These are phyloP conservation scores for Pentalonia nigronervosa DNA, from an alignment of 1,140 invertebrate species.

Conservation along the genomic window DNA sequence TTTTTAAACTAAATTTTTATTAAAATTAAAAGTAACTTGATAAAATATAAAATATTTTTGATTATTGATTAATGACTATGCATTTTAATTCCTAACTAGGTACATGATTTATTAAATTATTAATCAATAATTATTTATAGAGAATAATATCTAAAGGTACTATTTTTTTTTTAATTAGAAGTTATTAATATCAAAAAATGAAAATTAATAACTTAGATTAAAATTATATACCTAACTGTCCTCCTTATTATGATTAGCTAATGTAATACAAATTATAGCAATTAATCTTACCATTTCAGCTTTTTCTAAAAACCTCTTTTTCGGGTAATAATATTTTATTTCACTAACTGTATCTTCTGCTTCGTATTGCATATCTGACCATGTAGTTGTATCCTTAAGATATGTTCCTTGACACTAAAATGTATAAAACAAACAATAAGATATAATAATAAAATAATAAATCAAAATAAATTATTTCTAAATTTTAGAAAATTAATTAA, in stretches of 20 bases:
- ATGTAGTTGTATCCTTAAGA: constrained; percentile 34
- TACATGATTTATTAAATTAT: not conserved
- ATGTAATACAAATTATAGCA: not conserved
- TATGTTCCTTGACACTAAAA: constrained; percentile 51
- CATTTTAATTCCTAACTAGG: not conserved
- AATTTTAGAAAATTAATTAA: too few relatives aligned
- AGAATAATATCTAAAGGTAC: too few relatives aligned
- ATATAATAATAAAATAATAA: not conserved
- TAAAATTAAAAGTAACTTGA: not conserved
- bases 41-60: not conserved
- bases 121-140: not conserved
- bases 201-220: not conserved
- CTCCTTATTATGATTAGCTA: not conserved
- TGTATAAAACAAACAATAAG: not conserved
- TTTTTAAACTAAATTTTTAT: not conserved
- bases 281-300: constrained; percentile 47
- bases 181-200: too few relatives aligned
- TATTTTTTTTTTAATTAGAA: too few relatives aligned
- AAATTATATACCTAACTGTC: not conserved
- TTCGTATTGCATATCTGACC: constrained; percentile 54
- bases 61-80: not conserved
- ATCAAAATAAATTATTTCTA: not conserved
- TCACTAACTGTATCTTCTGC: constrained; percentile 44
- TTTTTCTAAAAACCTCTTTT: constrained; percentile 52
- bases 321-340: constrained; percentile 49